Evolutionary conservation across 2,797 vertebrate genomes (phyloP), one percentile per base, ranked within the genome.

Genomic region (Urosaurus nigricauda): DNA sequence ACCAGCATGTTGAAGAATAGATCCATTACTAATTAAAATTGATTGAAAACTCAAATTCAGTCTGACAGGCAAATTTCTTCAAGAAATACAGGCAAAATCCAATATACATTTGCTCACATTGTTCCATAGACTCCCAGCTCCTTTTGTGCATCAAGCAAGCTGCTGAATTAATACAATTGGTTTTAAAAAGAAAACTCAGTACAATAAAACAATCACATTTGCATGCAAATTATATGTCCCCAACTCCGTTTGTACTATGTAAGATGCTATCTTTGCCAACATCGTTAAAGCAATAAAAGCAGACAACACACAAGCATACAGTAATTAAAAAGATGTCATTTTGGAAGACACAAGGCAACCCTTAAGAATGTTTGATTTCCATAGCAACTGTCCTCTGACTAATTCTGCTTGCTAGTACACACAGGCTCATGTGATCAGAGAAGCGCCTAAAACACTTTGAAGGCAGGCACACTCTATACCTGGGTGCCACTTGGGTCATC

Each of bases 1-100:
- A 82, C 88, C 68, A 16, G 37, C 9, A 53, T 60, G 82, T 29
- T 32, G 70, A 6, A 58, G 26, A 29, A 88, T 81, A 78, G 65
- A 40, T 16, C 29, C 85, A 24, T 16, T 53, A 37, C 16, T 89
- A 84, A 91, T 79, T 92, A 92, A 92, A 93, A 92, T 40, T 19
- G 26, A 37, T 87, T 86, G 81, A 85, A 71, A 7, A 43, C 80
- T 85, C 56, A 91, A 89, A 92, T 75, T 58, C 37, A 71, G 63
- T 53, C 70, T 5, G 17, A 77, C 24, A 85, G 51, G 74, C 17
- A 75, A 79, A 91, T 88, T 79, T 68, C 75, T 37, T 84, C 73
- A n/a, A 7, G 9, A 90, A 68, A 17, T 71, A 40, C 63, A 60
- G 43, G 26, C n/a, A 79, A 35, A 84, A 75, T 81, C 73, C 35